Conservation (phyloP, 2,797 vertebrate genomes). For the Cryptoprocta ferox region DNA sequence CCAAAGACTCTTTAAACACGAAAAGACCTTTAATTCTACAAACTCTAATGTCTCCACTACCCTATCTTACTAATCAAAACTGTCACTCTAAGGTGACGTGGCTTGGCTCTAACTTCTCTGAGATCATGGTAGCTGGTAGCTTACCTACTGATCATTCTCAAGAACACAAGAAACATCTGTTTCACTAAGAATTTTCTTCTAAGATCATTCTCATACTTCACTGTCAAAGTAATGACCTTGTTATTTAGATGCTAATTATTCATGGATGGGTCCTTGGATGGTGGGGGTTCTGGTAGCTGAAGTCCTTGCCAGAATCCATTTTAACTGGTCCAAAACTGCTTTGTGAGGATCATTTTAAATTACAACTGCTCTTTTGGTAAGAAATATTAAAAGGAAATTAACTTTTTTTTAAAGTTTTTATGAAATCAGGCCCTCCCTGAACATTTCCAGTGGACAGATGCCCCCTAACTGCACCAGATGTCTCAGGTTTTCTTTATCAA, state of each 20-base stretch:
- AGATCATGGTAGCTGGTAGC: neutral
- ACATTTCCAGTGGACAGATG: neutral
- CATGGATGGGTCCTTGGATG: neutral
- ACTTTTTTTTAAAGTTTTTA: neutral
- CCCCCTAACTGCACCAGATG: neutral
- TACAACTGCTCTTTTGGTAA: constrained; percentile 22
- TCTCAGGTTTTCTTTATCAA: constrained; percentile 21
- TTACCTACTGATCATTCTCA: neutral
- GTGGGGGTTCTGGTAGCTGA: neutral
- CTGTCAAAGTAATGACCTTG: neutral
- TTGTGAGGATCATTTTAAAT: neutral
- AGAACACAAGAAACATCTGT: neutral
- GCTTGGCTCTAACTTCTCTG: neutral
- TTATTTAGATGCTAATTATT: neutral
- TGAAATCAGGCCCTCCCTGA: neutral
- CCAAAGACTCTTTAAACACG: constrained; percentile 24
- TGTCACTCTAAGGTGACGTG: neutral
- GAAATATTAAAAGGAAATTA: neutral
- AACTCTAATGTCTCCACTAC: neutral
- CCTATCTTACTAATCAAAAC: neutral
- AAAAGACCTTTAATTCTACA: constrained; percentile 28
- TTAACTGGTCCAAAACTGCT: neutral
- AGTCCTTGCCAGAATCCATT: neutral
- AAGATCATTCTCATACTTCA: neutral
- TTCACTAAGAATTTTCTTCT: neutral